phyloP scores from a whole-genome alignment of 2,888 invertebrate genomes.

The Malachius bipustulatus region DNA sequence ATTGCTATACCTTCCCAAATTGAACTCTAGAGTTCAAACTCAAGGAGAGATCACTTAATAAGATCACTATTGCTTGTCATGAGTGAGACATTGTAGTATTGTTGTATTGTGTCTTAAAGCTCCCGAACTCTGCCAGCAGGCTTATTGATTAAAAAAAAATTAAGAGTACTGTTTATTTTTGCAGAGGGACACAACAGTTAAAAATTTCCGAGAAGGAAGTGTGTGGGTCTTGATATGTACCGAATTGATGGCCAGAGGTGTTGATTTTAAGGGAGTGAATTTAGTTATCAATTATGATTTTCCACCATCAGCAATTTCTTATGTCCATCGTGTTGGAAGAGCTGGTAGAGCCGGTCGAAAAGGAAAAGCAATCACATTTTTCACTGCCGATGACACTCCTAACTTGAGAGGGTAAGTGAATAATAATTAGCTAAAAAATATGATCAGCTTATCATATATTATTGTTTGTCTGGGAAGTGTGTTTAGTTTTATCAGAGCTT shows the following conservation, averaged over 20 bases:
- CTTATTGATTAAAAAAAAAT: no score
- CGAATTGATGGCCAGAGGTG: slow-evolving; percentile 91
- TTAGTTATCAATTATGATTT: slow-evolving; percentile 96
- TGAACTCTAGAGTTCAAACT: no score
- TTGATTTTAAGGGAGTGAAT: slow-evolving; percentile 94
- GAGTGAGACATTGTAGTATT: no score
- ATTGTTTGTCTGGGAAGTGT: slow-evolving; percentile 6
- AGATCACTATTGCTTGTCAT: no score
- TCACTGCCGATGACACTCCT: slow-evolving; percentile 78
- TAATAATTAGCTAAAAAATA: slow-evolving; percentile 1
- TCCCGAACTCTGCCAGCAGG: no score
- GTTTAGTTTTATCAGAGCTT: slow-evolving; percentile 3
- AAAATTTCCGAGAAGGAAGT: slow-evolving; percentile 80
- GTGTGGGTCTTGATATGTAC: slow-evolving; percentile 96
- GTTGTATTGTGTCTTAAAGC: no score
- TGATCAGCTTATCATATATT: no score
- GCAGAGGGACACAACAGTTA: slow-evolving; percentile 84
- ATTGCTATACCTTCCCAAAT: no score
- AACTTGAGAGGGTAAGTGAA: slow-evolving; percentile 68
- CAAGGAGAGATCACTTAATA: no score
- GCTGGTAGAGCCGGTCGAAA: slow-evolving; percentile 86
- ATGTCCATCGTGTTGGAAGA: slow-evolving; percentile 78
- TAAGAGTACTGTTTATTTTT: no score
- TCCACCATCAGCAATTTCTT: slow-evolving; percentile 79
- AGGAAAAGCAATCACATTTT: slow-evolving; percentile 88